A percentile compares a stretch with the other conserved stretches of the same genome.
Evolutionary conservation across 2,113 vertebrate species (phyloP).

Genomic region (Corapipo altera): DNA sequence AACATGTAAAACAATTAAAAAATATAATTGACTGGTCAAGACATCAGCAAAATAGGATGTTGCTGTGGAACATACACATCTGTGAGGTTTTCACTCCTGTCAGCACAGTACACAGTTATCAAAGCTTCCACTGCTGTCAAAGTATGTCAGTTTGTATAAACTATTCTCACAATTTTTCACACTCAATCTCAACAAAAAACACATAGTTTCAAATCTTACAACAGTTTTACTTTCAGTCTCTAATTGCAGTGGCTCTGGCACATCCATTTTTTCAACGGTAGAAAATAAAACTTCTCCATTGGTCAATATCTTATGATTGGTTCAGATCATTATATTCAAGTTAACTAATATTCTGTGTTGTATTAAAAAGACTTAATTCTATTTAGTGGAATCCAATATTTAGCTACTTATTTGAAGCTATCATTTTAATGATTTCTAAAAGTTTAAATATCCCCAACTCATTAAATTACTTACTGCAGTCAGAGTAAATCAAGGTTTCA

Average conservation of each 20-base stretch:
- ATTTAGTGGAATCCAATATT: not conserved
- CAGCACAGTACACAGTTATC: not conserved
- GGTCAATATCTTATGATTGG: not conserved
- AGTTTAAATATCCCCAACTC: not conserved
- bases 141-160: not conserved
- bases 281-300: not conserved
- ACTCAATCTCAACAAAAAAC: not conserved
- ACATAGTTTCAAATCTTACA: not conserved
- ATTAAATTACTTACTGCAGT: not conserved
- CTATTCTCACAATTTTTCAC: not conserved
- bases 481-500: not conserved
- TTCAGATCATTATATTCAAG: not conserved
- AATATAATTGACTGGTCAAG: conserved; percentile 24
- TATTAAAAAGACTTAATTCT: not conserved
- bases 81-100: not conserved
- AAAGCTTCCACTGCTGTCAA: not conserved
- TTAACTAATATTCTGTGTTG: not conserved
- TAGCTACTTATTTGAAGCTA: not conserved
- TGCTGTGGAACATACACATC: not conserved
- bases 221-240: not conserved
- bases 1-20: conserved; percentile 79
- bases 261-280: not conserved
- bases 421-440: not conserved
- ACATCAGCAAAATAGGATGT: not conserved
- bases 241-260: not conserved